Evolutionary conservation across 2,797 vertebrate genomes (phyloP).

Genomic region (Falco concolor): DNA sequence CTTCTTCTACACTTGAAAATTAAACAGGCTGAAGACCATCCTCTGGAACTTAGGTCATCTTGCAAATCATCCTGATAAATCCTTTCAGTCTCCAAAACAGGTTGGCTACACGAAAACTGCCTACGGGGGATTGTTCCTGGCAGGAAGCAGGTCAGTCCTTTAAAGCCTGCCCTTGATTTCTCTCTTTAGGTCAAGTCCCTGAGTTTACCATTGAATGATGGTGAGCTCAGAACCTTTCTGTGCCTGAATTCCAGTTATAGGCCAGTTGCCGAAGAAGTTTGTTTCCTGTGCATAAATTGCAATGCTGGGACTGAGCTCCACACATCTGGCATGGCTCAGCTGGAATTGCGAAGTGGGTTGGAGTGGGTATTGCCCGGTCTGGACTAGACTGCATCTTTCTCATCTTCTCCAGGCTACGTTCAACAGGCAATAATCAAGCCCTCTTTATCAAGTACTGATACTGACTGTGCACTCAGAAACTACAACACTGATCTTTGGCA

Average conservation of each 20-base stretch:
- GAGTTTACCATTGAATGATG: background rate
- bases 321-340: accelerated
- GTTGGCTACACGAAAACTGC: background rate
- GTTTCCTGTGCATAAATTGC: background rate
- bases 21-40: background rate
- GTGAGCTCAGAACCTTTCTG: background rate
- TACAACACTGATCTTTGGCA: background rate
- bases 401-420: background rate
- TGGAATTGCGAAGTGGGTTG: background rate
- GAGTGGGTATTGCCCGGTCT: background rate
- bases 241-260: background rate
- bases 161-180: background rate
- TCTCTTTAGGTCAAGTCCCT: background rate
- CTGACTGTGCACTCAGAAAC: background rate
- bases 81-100: background rate
- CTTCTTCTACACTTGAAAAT: background rate
- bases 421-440: background rate
- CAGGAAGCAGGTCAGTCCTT: background rate
- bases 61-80: background rate
- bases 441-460: background rate
- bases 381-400: background rate
- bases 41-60: background rate
- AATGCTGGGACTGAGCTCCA: background rate
- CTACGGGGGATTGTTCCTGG: background rate
- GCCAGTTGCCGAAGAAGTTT: background rate